Evolutionary conservation across 2,888 invertebrate genomes (phyloP).

Genomic region (Gastracanthus pulcherrimus): DNA sequence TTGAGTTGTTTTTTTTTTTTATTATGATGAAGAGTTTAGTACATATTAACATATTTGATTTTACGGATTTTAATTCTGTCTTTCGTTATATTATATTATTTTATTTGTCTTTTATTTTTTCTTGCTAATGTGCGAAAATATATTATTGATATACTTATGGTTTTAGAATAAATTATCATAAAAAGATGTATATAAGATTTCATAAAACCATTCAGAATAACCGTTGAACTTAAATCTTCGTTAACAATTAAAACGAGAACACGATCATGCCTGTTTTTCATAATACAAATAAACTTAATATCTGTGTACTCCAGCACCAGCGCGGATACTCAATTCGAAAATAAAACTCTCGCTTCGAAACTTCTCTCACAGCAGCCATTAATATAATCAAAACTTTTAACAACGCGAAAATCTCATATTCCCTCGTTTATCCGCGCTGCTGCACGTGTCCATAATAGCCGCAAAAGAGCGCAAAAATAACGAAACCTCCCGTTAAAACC

Average conservation of each 20-base stretch:
- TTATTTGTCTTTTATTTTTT: too few species aligned
- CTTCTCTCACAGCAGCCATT: not conserved
- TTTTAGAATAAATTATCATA: too few species aligned
- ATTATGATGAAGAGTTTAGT: not conserved
- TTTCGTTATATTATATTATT: too few species aligned
- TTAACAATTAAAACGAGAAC: not conserved
- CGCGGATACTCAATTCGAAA: not conserved
- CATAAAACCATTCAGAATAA: too few species aligned
- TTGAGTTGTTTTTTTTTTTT: too few species aligned
- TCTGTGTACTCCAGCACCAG: too few species aligned
- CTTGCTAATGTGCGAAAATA: too few species aligned
- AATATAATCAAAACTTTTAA: conserved; percentile 14
- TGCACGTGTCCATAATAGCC: not conserved
- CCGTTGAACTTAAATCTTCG: too few species aligned
- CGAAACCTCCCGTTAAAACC: too few species aligned
- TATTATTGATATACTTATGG: too few species aligned
- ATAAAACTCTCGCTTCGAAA: not conserved
- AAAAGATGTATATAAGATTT: too few species aligned
- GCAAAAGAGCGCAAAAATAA: not conserved
- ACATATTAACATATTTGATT: not conserved
- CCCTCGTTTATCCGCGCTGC: not conserved
- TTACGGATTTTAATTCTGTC: too few species aligned
- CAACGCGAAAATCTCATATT: not conserved
- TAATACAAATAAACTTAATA: not conserved
- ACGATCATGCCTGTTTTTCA: not conserved